Percentiles rank a stretch among this genome's conserved stretches.
phyloP scores from a whole-genome alignment of 2,797 vertebrate species.

The Acanthurus tractus region DNA sequence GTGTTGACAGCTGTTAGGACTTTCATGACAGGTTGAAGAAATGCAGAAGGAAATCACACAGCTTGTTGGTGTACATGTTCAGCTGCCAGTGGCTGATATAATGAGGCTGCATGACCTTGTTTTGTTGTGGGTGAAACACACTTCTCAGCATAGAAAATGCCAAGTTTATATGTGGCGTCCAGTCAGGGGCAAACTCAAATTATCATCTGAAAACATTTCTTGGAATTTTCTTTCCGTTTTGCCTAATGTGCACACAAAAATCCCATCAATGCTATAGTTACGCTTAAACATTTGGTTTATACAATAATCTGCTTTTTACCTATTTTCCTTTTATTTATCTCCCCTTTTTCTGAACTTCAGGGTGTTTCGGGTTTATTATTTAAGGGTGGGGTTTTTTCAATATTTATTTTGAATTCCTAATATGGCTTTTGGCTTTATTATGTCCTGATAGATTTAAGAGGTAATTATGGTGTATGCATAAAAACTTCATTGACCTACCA shows the following conservation, averaged over 20 bases:
- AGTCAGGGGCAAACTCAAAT: neutral
- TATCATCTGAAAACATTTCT: neutral
- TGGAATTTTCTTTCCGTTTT: neutral
- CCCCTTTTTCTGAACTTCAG: neutral
- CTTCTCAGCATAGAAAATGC: neutral
- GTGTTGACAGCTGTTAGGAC: constrained; percentile 23
- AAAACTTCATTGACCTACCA: constrained; percentile 23
- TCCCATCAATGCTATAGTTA: neutral
- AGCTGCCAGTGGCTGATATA: constrained; percentile 3
- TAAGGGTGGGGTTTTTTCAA: neutral
- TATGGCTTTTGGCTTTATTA: constrained; percentile 20
- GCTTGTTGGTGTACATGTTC: constrained; percentile 5
- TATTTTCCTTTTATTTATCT: neutral
- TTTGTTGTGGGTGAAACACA: neutral
- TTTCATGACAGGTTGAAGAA: constrained; percentile 29
- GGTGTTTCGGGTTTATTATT: neutral
- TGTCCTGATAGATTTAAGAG: constrained; percentile 9
- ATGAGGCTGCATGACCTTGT: constrained; percentile 22
- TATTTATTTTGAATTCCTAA: constrained; percentile 29
- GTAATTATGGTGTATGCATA: constrained; percentile 12
- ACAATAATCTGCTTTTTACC: neutral
- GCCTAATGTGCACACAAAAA: neutral
- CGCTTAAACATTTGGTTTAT: neutral
- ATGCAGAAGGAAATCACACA: constrained; percentile 15
- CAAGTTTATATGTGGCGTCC: neutral